Conservation (phyloP, 1,140 invertebrate species). For the Amphibalanus amphitrite region DNA sequence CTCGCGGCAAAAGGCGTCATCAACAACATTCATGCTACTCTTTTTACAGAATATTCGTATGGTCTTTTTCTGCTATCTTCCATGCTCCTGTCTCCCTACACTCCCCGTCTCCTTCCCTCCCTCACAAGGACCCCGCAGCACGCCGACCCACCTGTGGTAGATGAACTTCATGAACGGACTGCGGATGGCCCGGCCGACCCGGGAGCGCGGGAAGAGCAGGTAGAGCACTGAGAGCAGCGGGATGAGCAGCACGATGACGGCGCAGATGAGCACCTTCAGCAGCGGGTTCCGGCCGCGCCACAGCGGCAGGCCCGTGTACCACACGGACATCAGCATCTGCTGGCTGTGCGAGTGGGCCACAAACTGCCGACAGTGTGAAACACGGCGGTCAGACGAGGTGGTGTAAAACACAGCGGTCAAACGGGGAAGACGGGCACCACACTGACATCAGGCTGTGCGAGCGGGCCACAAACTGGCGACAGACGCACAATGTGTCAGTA, state of each 20-base stretch:
- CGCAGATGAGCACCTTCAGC: conserved; percentile 30
- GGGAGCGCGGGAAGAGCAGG: conserved; percentile 31
- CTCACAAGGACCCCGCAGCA: too few species aligned
- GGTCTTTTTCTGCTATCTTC: too few species aligned
- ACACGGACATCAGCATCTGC: conserved; percentile 36
- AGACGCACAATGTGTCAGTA: too few species aligned
- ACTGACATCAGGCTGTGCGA: conserved; percentile 38
- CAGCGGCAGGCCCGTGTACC: conserved; percentile 37
- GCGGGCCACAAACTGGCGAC: conserved; percentile 36
- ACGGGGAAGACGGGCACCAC: conserved; percentile 39
- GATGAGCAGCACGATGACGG: conserved; percentile 28
- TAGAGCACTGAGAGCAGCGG: conserved; percentile 34
- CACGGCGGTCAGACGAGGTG: too few species aligned
- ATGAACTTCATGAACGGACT: conserved; percentile 41
- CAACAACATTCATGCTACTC: too few species aligned
- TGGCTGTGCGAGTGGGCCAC: conserved; percentile 40
- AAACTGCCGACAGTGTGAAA: conserved; percentile 33
- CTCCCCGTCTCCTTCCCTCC: too few species aligned
- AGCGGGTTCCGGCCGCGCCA: conserved; percentile 32
- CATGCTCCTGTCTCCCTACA: too few species aligned
- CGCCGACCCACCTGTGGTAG: conserved; percentile 32
- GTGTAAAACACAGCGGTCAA: too few species aligned
- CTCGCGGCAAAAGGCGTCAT: too few species aligned
- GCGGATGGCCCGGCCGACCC: conserved; percentile 31
- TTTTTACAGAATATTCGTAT: too few species aligned